A percentile compares a stretch with the other conserved stretches of the same genome.
These are phyloP conservation scores for Psephotus haematonotus DNA, from an alignment of 2,113 vertebrate genomes.

Conservation along the genomic window DNA sequence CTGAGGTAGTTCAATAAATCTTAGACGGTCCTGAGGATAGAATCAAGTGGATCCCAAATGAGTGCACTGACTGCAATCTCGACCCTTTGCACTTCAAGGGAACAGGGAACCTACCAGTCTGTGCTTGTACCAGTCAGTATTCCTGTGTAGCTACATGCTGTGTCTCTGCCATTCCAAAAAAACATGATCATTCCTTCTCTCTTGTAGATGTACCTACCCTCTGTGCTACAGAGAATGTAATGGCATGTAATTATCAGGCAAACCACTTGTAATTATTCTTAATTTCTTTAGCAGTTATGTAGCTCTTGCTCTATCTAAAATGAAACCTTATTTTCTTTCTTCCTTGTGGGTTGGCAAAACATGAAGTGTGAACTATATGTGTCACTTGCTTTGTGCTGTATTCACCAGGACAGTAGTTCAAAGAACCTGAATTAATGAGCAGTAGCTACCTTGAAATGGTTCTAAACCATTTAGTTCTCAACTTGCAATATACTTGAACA, in stretches of 20 bases:
- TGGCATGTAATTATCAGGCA: conserved; percentile 28
- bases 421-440: conserved; percentile 23
- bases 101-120: background rate
- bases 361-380: background rate
- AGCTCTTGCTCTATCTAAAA: conserved; percentile 26
- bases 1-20: background rate
- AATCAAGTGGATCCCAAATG: background rate
- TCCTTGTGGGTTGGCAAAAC: conserved; percentile 4
- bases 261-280: conserved; percentile 39
- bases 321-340: conserved; percentile 15
- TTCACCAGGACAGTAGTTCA: conserved; percentile 7
- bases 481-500: background rate
- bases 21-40: background rate
- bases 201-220: background rate
- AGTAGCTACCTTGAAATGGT: conserved; percentile 7
- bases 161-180: background rate
- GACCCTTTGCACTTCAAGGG: background rate
- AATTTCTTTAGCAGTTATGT: background rate
- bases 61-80: background rate
- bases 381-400: conserved; percentile 37
- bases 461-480: conserved; percentile 14
- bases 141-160: background rate
- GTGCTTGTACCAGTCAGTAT: background rate
- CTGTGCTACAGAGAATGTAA: background rate
- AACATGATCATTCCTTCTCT: background rate